phyloP scores from a whole-genome alignment of 2,797 vertebrate species.

The Tangara arthus region DNA sequence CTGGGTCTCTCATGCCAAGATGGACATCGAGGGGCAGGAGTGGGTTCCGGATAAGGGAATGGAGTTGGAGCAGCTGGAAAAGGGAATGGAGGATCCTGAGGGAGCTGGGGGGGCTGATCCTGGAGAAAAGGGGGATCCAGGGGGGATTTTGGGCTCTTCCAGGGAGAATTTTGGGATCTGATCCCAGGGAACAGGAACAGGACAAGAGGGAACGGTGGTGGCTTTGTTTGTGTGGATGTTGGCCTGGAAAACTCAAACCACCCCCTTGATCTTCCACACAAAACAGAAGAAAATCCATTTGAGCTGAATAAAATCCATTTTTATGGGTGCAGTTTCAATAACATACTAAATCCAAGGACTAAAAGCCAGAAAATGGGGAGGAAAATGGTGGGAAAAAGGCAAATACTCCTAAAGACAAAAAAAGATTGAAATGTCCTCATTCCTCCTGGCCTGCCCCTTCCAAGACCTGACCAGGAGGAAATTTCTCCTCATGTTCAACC shows the following conservation, averaged over 20 bases:
- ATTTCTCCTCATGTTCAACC: not conserved
- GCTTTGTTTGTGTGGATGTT: not conserved
- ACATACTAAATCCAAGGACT: not conserved
- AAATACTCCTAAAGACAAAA: not conserved
- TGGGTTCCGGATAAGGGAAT: not conserved
- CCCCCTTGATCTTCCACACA: not conserved
- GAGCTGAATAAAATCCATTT: not conserved
- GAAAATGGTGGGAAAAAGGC: rapidly evolving
- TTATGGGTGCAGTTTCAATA: not conserved
- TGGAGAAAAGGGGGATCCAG: not conserved
- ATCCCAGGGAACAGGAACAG: not conserved
- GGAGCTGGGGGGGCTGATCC: not conserved
- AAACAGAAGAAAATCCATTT: not conserved
- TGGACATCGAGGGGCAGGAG: not conserved
- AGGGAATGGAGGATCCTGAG: not conserved
- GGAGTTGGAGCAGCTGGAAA: not conserved
- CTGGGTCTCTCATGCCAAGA: too few species aligned
- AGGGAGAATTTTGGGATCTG: not conserved
- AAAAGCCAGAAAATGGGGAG: not conserved
- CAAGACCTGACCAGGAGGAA: not conserved
- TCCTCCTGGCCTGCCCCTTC: not conserved
- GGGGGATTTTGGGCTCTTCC: not conserved
- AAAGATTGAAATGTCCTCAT: not conserved
- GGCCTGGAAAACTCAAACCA: not conserved
- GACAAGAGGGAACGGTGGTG: not conserved